Evolutionary conservation across 2,888 invertebrate species (phyloP), one percentile per base, ranked within the genome.

Genomic region (Lomographa bimaculata): DNA sequence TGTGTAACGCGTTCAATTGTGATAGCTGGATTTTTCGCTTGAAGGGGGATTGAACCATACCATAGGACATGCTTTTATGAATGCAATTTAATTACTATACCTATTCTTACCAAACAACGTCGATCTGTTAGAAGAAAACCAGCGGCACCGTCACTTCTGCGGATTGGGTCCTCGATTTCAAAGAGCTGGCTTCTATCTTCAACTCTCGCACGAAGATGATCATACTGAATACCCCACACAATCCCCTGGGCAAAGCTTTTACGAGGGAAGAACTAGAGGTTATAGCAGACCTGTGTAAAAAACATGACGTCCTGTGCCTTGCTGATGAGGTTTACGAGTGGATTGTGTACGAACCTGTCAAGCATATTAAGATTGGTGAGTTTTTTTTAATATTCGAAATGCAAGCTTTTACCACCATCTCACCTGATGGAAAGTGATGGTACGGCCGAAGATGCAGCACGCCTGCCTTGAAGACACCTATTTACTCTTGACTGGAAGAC

Each of bases 311-410:
- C 2, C 83, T 99, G 4, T 98, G 97, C 39, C 82, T 99, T 8
- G 94, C 98, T 0, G 99, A 99, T 79, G 99, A 99, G 79, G 99
- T 99, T 0, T 99, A 99, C 60, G 99, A 99, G 78, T 99, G 98
- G 97, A 91, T 99, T 74, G 95, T 96, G 5, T 98, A 94, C 64
- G 92, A 95, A 64, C 94, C 95, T 0, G 90, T 92, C 12, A 90
- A 95, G 61, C 97, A 98, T 78, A 92, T 98, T 43, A 92, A 98
- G 72, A 98, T 99, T 43, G 98, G 98, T 96, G 74, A 83, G 77
- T 54, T 16, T 29, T n/a, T 5, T 14, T n/a, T n/a, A n/a, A n/a
- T n/a, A n/a, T n/a, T n/a, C n/a, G n/a, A n/a, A n/a, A n/a, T n/a
- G n/a, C n/a, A n/a, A n/a, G n/a, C n/a, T n/a, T n/a, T n/a, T n/a